Percentiles rank a stretch among this genome's conserved stretches.
These are phyloP conservation scores for Casuarius casuarius DNA, from an alignment of 2,113 vertebrate genomes.

Conservation along the genomic window DNA sequence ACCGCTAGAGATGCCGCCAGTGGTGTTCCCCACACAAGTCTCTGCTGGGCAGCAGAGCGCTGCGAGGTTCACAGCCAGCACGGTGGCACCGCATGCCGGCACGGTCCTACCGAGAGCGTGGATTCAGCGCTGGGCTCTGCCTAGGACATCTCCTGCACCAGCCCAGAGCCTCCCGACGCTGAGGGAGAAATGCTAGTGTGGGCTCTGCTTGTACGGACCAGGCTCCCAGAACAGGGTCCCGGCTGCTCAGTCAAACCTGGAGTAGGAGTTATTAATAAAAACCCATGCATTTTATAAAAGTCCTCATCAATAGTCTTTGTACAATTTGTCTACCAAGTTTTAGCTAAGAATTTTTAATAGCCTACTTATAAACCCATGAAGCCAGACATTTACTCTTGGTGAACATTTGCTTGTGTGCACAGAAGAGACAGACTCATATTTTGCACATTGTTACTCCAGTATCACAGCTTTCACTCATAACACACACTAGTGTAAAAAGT, in stretches of 20 bases:
- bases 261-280: neutral
- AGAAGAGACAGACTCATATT: neutral
- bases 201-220: neutral
- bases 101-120: accelerated
- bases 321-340: neutral
- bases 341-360: neutral
- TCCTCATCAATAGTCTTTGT: neutral
- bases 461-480: neutral
- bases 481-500: neutral
- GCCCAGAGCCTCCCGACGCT: accelerated
- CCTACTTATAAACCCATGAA: neutral
- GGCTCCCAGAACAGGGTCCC: neutral
- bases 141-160: neutral
- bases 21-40: too few relatives aligned
- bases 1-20: neutral
- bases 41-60: neutral
- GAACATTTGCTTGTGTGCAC: accelerated
- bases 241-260: neutral
- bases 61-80: too few relatives aligned
- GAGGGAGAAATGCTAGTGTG: accelerated
- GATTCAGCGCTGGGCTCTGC: neutral
- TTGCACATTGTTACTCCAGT: neutral
- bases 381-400: neutral
- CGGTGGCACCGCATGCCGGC: accelerated
- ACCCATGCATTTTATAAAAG: neutral